Base-by-base conservation (phyloP, 2,888 invertebrate genomes). In the Eilema caniola region DNA sequence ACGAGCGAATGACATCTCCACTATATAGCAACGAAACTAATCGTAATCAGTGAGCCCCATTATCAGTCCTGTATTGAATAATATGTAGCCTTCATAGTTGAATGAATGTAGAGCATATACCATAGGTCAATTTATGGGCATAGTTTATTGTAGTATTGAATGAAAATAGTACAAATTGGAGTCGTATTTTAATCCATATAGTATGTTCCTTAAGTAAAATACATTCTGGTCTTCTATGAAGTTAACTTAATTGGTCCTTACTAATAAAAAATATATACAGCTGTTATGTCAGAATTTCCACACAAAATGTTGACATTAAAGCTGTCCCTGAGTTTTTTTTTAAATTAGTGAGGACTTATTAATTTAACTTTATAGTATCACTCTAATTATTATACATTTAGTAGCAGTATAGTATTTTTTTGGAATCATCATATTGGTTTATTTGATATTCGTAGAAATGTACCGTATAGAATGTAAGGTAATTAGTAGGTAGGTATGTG, bases 1-100 rank as follows among this genome's bases (percentile, higher is more conserved):
- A 79, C 20, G 75, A 87, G 28, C 82, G 88, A 77, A 81, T 87
- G 59, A 33, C 72, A n/a, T 28, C 57, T 59, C 24, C 57, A 53
- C 65, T 28, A 20, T 64, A 56, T 73, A 70, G 70, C 59, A 84
- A 83, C 77, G 69, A 60, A 69, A 81, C 78, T 47, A 73, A 77
- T 57, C 31, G 14, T 37, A 57, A 23, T 62, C 78, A 71, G 85
- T 87, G 81, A 85, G 85, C 75, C 24, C 24, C 23, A 59, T 61
- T 59, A 37, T 37, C 23, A 31, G 11, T 25, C 23, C 61, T 65
- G 24, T 53, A 28, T n/a, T 63, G 24, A 25, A 56, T 63, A 1
- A 41, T 25, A n/a, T 24, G 2, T 53, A 28, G 14, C 20, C 12
- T 24, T 7, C 25, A 7, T 14, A n/a, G 20, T 31, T 20, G 53